These are phyloP conservation scores for Acyrthosiphon pisum DNA, from an alignment of 1,140 invertebrate genomes.

Conservation along the genomic window DNA sequence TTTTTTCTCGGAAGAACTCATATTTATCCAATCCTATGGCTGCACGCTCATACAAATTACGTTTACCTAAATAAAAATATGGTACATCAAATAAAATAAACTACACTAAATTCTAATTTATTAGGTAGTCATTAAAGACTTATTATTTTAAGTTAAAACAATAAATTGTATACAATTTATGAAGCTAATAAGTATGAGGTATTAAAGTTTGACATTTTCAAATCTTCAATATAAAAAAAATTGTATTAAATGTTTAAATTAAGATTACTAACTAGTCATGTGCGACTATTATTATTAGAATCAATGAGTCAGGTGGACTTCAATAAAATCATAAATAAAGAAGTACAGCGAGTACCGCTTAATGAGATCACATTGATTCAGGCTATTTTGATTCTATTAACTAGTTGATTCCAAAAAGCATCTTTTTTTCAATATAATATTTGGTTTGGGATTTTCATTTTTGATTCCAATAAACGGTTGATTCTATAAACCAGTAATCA, in stretches of 20 bases:
- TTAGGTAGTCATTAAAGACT: not conserved
- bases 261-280: not conserved
- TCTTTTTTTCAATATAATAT: too few relatives aligned
- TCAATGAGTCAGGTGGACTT: not conserved
- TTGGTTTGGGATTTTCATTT: too few relatives aligned
- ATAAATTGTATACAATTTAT: too few relatives aligned
- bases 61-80: constrained; percentile 45
- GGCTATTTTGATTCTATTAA: too few relatives aligned
- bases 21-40: constrained; percentile 46
- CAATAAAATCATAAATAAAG: not conserved
- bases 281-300: not conserved
- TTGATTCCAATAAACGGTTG: too few relatives aligned
- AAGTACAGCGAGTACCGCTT: too few relatives aligned
- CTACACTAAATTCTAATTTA: not conserved
- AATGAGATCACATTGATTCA: too few relatives aligned
- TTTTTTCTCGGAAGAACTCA: constrained; percentile 32
- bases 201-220: not conserved
- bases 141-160: not conserved
- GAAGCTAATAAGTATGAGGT: too few relatives aligned
- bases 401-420: too few relatives aligned
- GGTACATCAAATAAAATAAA: not conserved
- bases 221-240: not conserved
- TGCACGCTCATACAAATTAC: constrained; percentile 32
- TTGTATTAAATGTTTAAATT: not conserved
- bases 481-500: too few relatives aligned